These are phyloP conservation scores for Spermophilus dauricus DNA, from an alignment of 2,113 vertebrate species.

Conservation along the genomic window DNA sequence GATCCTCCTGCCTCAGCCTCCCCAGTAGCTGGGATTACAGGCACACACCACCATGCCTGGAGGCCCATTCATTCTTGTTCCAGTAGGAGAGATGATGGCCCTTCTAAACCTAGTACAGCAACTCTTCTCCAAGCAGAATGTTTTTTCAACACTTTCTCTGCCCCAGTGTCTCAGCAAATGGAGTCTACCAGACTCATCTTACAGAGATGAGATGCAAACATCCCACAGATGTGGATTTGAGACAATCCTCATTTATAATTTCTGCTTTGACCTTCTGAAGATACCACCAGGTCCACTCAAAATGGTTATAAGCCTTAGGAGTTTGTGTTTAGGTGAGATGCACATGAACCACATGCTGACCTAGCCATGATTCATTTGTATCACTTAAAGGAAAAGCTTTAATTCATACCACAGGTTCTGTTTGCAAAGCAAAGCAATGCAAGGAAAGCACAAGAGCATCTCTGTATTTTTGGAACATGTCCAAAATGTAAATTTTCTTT, in stretches of 20 bases:
- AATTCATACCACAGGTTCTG: slow-evolving; percentile 46
- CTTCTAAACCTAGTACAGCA: neutral
- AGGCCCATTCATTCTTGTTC: neutral
- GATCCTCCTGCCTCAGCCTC: too few relatives aligned
- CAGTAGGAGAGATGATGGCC: neutral
- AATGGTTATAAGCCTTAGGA: slow-evolving; percentile 6
- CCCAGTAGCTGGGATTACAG: too few relatives aligned
- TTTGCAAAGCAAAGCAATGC: slow-evolving; percentile 19
- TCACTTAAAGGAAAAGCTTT: slow-evolving; percentile 60
- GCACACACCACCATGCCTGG: too few relatives aligned
- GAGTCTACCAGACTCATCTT: neutral
- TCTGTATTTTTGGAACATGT: slow-evolving; percentile 69
- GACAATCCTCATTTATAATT: slow-evolving; percentile 9
- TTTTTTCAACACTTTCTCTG: slow-evolving; percentile 28
- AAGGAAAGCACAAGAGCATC: slow-evolving; percentile 49
- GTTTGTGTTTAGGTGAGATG: slow-evolving; percentile 31
- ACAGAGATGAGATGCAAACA: neutral
- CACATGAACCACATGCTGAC: slow-evolving; percentile 19
- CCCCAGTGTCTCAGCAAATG: neutral
- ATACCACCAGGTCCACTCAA: neutral
- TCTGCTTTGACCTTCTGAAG: slow-evolving; percentile 9
- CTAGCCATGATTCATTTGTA: slow-evolving; percentile 22
- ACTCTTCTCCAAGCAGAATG: neutral
- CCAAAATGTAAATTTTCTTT: slow-evolving; percentile 67
- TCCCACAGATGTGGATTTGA: neutral